Conservation (phyloP, 1,140 invertebrate genomes). For the Aphelinus certus region DNA sequence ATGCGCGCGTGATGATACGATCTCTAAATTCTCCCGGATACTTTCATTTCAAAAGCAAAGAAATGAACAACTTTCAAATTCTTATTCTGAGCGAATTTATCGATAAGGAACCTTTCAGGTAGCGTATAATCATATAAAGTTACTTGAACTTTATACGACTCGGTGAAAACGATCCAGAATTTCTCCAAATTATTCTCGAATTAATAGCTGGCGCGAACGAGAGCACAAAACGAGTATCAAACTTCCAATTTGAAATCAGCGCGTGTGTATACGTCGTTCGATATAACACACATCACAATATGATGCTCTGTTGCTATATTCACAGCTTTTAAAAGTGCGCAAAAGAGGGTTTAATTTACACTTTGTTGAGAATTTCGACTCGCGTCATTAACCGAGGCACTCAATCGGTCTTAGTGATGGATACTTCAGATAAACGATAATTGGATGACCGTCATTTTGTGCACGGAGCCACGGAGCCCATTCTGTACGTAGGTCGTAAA, state of each 20-base stretch:
- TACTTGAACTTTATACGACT: too few species aligned
- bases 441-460: conserved; percentile 36
- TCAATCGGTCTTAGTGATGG: conserved; percentile 32
- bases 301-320: background rate
- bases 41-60: too few species aligned
- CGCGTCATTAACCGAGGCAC: conserved; percentile 17
- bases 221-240: conserved; percentile 24
- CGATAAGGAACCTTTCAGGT: too few species aligned
- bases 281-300: conserved; percentile 11
- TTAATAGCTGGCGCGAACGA: conserved; percentile 29
- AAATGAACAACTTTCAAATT: too few species aligned
- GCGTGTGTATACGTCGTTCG: background rate
- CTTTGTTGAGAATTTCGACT: conserved; percentile 35
- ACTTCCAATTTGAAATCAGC: background rate
- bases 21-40: too few species aligned
- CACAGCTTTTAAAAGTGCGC: conserved; percentile 15
- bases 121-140: too few species aligned
- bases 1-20: too few species aligned
- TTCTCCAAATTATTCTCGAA: background rate
- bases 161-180: background rate
- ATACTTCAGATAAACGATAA: conserved; percentile 36
- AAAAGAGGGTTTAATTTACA: conserved; percentile 36
- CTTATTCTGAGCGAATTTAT: too few species aligned
- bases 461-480: conserved; percentile 11
- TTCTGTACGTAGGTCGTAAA: conserved; percentile 35